phyloP scores from a whole-genome alignment of 2,888 invertebrate genomes.

The Candidula unifasciata region DNA sequence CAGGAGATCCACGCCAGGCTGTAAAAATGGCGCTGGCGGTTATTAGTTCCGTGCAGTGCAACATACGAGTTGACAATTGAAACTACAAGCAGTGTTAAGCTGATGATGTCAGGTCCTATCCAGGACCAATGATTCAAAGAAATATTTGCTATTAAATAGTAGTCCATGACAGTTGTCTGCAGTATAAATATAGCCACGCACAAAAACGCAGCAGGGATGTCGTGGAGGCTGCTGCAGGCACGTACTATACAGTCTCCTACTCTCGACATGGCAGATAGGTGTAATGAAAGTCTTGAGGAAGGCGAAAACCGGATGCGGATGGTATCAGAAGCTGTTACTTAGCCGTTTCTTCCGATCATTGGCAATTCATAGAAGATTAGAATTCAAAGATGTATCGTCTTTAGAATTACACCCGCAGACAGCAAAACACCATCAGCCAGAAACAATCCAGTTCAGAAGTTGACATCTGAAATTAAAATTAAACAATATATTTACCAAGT shows the following conservation, averaged over 20 bases:
- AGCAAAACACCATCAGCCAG: no score
- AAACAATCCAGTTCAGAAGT: no score
- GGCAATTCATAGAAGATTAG: no score
- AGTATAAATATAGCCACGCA: slow-evolving; percentile 35
- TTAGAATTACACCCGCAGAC: no score
- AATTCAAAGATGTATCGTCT: no score
- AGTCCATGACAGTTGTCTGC: slow-evolving; percentile 36
- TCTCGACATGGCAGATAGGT: slow-evolving; percentile 3
- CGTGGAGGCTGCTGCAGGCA: slow-evolving; percentile 20
- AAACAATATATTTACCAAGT: no score
- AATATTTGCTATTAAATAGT: slow-evolving; percentile 36
- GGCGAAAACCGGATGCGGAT: no score
- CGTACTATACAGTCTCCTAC: slow-evolving; percentile 32
- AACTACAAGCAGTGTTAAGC: slow-evolving; percentile 10
- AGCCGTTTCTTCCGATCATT: no score
- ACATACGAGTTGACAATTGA: not conserved
- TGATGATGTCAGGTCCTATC: slow-evolving; percentile 9
- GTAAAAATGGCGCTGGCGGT: not conserved
- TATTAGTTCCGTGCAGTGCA: not conserved
- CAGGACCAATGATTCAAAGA: slow-evolving; percentile 10
- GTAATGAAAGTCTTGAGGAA: not conserved
- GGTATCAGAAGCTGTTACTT: no score
- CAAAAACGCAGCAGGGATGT: slow-evolving; percentile 33
- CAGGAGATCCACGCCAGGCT: slow-evolving; percentile 76
- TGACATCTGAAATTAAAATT: no score